Conservation (phyloP, 2,113 vertebrate genomes). For the Octodon degus region DNA sequence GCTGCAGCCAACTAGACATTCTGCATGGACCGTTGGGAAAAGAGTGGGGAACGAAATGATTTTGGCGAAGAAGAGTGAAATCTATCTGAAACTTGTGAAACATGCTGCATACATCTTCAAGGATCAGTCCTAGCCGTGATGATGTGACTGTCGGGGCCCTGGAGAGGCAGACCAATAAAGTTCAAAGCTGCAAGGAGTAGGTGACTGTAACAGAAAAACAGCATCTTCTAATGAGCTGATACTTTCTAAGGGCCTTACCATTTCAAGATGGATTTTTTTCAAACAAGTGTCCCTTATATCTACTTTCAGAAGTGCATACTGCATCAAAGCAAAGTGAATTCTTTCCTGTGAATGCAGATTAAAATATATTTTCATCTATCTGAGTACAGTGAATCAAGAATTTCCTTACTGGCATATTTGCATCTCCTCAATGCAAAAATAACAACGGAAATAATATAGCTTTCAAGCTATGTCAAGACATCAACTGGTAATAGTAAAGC, state of each 20-base stretch:
- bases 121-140: not conserved
- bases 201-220: not conserved
- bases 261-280: conserved; percentile 55
- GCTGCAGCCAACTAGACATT: conserved; percentile 35
- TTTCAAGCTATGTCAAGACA: conserved; percentile 52
- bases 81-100: conserved; percentile 40
- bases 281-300: not conserved
- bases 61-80: conserved; percentile 57
- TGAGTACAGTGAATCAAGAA: conserved; percentile 32
- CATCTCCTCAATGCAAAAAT: conserved; percentile 27
- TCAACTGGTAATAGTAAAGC: conserved; percentile 38
- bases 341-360: not conserved
- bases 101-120: conserved; percentile 10
- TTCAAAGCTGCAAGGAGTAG: not conserved
- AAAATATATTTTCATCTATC: not conserved
- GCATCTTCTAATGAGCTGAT: not conserved
- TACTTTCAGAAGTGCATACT: conserved; percentile 30
- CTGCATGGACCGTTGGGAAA: conserved; percentile 58
- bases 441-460: conserved; percentile 53
- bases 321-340: conserved; percentile 18
- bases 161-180: not conserved
- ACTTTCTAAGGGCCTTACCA: conserved; percentile 8
- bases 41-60: not conserved
- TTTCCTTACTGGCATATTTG: not conserved
- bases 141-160: not conserved